A percentile compares a stretch with the other conserved stretches of the same genome.
Conservation (phyloP, 1,140 invertebrate genomes). For the Zaprionus ghesquierei region DNA sequence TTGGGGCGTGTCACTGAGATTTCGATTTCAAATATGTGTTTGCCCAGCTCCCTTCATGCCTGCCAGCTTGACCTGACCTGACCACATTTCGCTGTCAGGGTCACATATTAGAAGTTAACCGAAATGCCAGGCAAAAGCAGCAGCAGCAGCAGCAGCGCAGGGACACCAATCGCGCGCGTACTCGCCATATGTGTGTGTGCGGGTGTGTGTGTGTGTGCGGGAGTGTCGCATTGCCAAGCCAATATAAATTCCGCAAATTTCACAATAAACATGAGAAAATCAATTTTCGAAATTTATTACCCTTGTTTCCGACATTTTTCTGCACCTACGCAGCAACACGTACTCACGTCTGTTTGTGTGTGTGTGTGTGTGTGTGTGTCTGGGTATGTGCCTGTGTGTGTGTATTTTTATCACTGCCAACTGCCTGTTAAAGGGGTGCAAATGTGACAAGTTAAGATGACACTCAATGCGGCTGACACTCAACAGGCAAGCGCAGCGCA, state of each 20-base stretch:
- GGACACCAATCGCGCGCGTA: not conserved
- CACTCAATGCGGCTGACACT: conserved; percentile 66
- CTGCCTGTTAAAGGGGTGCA: conserved; percentile 67
- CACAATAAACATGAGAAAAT: conserved; percentile 76
- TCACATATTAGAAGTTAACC: conserved; percentile 2
- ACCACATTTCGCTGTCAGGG: conserved; percentile 8
- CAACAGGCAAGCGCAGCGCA: not conserved
- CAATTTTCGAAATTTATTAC: conserved; percentile 74
- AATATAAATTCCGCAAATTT: conserved; percentile 78
- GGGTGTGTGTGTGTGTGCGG: no score
- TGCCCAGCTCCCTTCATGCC: conserved; percentile 4
- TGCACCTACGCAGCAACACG: not conserved
- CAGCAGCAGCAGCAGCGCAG: not conserved
- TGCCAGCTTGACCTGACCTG: conserved; percentile 9
- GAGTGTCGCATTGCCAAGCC: conserved; percentile 71
- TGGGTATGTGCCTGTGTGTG: conserved; percentile 20
- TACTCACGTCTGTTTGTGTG: not conserved
- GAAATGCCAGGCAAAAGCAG: not conserved
- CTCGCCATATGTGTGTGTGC: no score
- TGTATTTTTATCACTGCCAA: conserved; percentile 48
- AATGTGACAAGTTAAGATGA: conserved; percentile 77
- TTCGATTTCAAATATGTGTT: conserved; percentile 47
- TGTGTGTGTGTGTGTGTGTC: not conserved
- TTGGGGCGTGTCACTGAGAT: conserved; percentile 41
- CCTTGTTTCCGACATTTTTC: conserved; percentile 18